Base-by-base conservation (phyloP, 1,140 invertebrate species). In the Coelopa frigida region DNA sequence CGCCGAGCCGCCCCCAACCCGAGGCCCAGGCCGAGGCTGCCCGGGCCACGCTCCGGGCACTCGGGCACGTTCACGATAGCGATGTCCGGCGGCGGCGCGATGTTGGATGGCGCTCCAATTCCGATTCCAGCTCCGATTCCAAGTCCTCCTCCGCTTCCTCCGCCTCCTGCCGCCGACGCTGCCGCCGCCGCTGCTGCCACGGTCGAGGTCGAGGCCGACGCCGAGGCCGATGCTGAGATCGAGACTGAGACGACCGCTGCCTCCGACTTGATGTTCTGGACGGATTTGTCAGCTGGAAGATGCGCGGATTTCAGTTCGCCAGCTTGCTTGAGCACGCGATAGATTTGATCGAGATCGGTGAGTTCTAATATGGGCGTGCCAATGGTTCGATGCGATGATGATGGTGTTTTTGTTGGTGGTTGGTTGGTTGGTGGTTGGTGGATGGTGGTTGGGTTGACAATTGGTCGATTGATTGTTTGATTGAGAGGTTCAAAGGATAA, bases 251-350 rank as follows among this genome's bases (percentile, higher is more conserved):
- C 15, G n/a, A 29, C n/a, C n/a, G n/a, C n/a, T n/a, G n/a, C n/a
- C n/a, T n/a, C n/a, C n/a, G n/a, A n/a, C 4, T 37, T 23, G 46
- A 55, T 60, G 26, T 53, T 53, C 41, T 61, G 61, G 53, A 65
- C 50, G 59, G 65, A 57, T 53, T 58, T 69, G 52, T 57, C 59
- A 67, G 70, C 67, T 74, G 72, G 59, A 74, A 73, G 54, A 70
- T 71, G 54, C 56, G 45, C 57, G 54, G 54, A 65, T 66, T 79
- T 78, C 69, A 92, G 83, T 78, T 91, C 87, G 58, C 85, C 85
- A 58, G 88, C 89, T 73, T 90, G 85, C 78, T 92, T 92, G 75
- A 94, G 78, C 66, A 92, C 87, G 77, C 89, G 88, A 76, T 93
- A 93, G 66, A 87, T 89, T 72, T 84, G 82, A 78, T 93, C 89